phyloP scores from a whole-genome alignment of 2,797 vertebrate genomes.

The Lepidocolaptes lacrymiger region DNA sequence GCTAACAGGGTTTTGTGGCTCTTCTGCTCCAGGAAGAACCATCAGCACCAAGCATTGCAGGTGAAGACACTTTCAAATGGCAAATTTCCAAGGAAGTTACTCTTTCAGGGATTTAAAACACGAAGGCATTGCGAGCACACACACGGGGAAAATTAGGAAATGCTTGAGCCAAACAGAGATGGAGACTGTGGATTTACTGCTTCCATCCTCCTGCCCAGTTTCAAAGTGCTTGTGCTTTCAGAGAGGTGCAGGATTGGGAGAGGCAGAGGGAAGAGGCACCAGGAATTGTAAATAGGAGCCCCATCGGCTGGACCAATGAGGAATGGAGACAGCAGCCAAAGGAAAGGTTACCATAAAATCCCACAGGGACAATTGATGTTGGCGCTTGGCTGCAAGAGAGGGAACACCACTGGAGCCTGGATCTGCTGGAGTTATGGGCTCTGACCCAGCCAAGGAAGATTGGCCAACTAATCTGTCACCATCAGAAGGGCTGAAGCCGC shows the following conservation, averaged over 20 bases:
- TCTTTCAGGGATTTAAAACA: background rate
- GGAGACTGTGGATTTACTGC: background rate
- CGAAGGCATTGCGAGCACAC: background rate
- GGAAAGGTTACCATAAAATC: background rate
- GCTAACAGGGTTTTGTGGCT: background rate
- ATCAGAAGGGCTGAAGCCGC: background rate
- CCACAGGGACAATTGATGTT: background rate
- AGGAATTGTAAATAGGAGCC: background rate
- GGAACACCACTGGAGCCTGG: background rate
- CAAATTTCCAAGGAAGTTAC: background rate
- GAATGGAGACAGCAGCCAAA: background rate
- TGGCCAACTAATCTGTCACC: background rate
- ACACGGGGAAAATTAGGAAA: rapidly evolving
- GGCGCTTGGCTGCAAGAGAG: background rate
- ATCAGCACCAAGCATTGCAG: background rate
- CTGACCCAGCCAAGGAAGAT: background rate
- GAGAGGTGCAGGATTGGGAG: background rate
- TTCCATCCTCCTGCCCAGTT: background rate
- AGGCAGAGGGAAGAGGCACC: background rate
- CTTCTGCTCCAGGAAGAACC: background rate
- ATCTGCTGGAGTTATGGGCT: background rate
- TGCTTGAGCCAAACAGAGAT: background rate
- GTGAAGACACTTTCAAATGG: background rate
- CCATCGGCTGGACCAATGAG: background rate
- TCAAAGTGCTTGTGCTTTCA: background rate